phyloP scores from a whole-genome alignment of 2,888 invertebrate genomes.

The Mesoligia furuncula region DNA sequence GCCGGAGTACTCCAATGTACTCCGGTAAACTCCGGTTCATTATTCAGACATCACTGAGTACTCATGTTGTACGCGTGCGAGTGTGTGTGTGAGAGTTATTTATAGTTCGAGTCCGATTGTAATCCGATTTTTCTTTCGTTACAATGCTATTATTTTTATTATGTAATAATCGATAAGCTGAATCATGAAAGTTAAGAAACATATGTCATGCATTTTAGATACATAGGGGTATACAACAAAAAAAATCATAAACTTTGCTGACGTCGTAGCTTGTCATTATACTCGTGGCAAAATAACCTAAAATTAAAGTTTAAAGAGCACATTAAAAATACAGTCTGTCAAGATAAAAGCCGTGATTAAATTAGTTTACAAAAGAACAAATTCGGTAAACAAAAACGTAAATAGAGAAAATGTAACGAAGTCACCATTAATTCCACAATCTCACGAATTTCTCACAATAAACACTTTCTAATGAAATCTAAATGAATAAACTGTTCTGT shows the following conservation, averaged over 20 bases:
- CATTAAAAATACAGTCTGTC: conserved; percentile 40
- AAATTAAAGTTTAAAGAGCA: conserved; percentile 30
- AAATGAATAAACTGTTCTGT: conserved; percentile 31
- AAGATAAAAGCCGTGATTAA: conserved; percentile 39
- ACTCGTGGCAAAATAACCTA: conserved; percentile 19
- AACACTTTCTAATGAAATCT: conserved; percentile 46
- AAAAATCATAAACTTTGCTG: not conserved
- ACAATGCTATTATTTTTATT: not conserved
- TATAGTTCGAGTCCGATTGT: conserved; percentile 1
- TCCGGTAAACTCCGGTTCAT: conserved; percentile 33
- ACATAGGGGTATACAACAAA: not conserved
- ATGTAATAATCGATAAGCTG: not conserved
- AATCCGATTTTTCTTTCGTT: not conserved
- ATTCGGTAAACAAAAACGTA: conserved; percentile 40
- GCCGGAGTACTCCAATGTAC: conserved; percentile 30
- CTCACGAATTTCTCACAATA: conserved; percentile 56
- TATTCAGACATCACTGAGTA: conserved; percentile 34
- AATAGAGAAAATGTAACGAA: conserved; percentile 42
- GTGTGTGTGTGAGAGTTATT: not conserved
- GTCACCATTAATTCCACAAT: conserved; percentile 56
- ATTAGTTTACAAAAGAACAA: conserved; percentile 39
- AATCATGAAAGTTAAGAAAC: not conserved
- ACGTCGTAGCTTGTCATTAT: not conserved
- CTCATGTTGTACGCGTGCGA: not conserved
- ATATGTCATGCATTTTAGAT: not conserved